Base-by-base conservation (phyloP, 2,888 invertebrate species). In the Eupsilia transversa region DNA sequence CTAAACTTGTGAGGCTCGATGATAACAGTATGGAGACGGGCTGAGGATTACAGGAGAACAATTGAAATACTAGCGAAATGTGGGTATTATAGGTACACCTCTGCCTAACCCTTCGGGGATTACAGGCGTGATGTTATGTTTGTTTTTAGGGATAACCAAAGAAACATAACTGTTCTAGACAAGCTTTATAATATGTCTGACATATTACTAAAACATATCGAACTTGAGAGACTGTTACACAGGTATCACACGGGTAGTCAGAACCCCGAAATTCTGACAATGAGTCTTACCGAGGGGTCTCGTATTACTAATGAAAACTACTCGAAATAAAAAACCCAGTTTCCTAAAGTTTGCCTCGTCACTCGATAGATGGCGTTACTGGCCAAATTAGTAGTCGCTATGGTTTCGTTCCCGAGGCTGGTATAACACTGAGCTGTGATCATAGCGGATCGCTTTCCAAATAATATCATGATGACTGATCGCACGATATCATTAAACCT, bases 1-100 rank as follows among this genome's bases (percentile, higher is more conserved):
- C 76, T 0, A 76, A 12, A 3, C 38, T 61, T 0, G 79, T 76
- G 6, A 46, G 71, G 20, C 46, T 76, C 0, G 27, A 52, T 0
- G 38, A 70, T 2, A 38, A 5, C 1, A 23, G 17, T 5, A 17
- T 23, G 49, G 59, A 75, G 35, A 30, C 3, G 1, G 60, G 49
- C 0, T 74, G 74, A 66, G 5, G 33, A 20, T 0, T 1, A 43
- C 43, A 33, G 0, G 17, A 60, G 23, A 23, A 9, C 2, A 41
- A 6, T 2, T 9, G 4, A 5, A 7, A 30, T 30, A 20, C 27
- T 27, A 9, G 14, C 17, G 4, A 38, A 41, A 41, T 41, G 38
- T 41, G 27, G 20, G 9, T 38, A 43, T 17, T 41, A 14, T 14
- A n/a, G 20, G 17, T 20, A 38, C 20, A 27, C 20, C 27, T 63